phyloP scores from a whole-genome alignment of 2,113 vertebrate species.

The Empidonax traillii region DNA sequence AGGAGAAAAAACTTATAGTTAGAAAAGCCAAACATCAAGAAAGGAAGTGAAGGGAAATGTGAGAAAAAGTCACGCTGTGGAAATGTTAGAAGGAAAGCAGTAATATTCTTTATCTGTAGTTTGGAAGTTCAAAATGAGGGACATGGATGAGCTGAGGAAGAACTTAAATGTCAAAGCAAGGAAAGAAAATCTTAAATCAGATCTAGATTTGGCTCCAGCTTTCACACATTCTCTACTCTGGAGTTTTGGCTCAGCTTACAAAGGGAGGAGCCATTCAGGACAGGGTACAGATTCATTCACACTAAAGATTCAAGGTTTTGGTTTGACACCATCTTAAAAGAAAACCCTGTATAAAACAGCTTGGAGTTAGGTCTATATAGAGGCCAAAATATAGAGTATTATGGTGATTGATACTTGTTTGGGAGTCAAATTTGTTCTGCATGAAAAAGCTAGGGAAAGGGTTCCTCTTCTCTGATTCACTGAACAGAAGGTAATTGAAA shows the following conservation, averaged over 20 bases:
- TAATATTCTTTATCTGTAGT: background rate
- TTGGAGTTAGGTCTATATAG: constrained; percentile 10
- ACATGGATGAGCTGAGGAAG: background rate
- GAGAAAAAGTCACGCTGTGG: background rate
- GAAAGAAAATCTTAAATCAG: background rate
- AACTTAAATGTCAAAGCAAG: background rate
- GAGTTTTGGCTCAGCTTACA: background rate
- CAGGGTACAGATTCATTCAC: constrained; percentile 7
- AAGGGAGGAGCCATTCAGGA: background rate
- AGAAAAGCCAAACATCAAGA: background rate
- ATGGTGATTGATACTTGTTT: constrained; percentile 69
- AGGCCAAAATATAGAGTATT: constrained; percentile 58
- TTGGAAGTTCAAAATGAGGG: background rate
- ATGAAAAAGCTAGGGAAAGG: constrained; percentile 61
- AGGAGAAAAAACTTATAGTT: background rate
- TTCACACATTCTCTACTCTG: background rate
- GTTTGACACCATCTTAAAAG: constrained; percentile 17
- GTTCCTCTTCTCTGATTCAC: constrained; percentile 56
- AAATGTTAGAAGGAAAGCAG: background rate
- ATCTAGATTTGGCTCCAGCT: background rate
- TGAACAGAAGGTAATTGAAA: constrained; percentile 60
- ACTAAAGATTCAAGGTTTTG: background rate
- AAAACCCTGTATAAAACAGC: background rate
- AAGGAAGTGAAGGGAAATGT: background rate
- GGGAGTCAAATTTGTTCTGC: constrained; percentile 69